Base-by-base conservation (phyloP, 2,113 vertebrate species). In the Platichthys flesus region DNA sequence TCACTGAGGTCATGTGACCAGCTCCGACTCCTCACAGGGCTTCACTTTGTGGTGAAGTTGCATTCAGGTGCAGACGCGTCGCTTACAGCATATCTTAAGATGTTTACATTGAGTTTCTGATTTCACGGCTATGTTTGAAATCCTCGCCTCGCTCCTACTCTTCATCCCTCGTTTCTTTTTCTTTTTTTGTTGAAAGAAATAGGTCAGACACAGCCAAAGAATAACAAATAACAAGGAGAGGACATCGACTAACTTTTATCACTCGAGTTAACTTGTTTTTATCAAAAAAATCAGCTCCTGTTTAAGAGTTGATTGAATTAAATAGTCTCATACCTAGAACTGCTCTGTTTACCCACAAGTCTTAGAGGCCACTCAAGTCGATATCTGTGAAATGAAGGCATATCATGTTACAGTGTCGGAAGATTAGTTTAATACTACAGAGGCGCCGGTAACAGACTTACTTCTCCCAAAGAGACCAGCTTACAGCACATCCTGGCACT, bases 191-290 rank as follows among this genome's bases (percentile, higher is more conserved):
- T 64, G 35, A 74, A 75, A 70, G 60, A 77, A 83, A 90, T 87
- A 85, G 86, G 89, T 94, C 86, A 83, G 85, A 87, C 78, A 65
- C 87, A 93, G 92, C 94, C 94, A 93, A 93, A 93, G 93, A 93
- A 89, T 85, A 90, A 1, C 1, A 89, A 71, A 18, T 82, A 16
- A 57, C 64, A 74, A 77, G 70, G 66, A 83, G 67, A 76, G 81
- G 63, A 74, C 76, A 71, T 24, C 59, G 65, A 56, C 61, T 81
- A 80, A 82, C 55, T 67, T n/a, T n/a, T 87, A 81, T 76, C 67
- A 47, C 60, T 68, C 40, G 12, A 69, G 70, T 79, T 78, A 40
- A 81, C 62, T 67, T 80, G 60, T 79, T 84, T 81, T 81, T 82
- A 78, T 70, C 13, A 66, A 56, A 78, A 72, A 56, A 78, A 72